Base-by-base conservation (phyloP, 2,888 invertebrate genomes). In the Entomobrya multifasciata region DNA sequence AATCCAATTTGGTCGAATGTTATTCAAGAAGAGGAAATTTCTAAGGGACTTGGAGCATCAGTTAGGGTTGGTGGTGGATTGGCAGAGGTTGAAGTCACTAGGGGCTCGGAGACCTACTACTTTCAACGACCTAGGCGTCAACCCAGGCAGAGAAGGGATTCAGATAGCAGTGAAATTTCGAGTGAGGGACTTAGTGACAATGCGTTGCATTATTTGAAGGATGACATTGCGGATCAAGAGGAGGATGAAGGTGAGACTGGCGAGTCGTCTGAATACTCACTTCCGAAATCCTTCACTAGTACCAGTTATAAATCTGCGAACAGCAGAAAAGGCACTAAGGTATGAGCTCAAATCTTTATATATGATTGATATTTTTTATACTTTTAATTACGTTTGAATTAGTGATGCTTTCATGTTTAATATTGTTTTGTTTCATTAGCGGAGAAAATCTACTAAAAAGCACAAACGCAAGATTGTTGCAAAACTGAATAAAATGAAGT, bases 111-210 rank as follows among this genome's bases (percentile, higher is more conserved):
- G 62, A 82, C 87, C 0, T 90, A 83, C 62, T 67, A 41, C 80
- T 82, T 60, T 36, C 36, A 87, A 17, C 49, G 85, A 15, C 57
- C 86, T 4, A 11, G 17, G 25, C 44, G 79, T 5, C 60, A 62
- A 41, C 82, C 25, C 11, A 27, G 60, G 57, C 65, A 17, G 44
- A 77, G 70, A 60, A 36, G 72, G 22, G 70, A 27, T 4, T 86
- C 88, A 1, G 90, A 89, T 22, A 89, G 89, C 25, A 90, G 89
- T 62, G 84, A 84, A 17, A 60, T 90, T 49, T 89, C 89, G 0
- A 89, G 89, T 79, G 88, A 30, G 25, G 88, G 89, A 11, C 74
- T 90, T 0, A 88, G 82, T 36, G 90, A 90, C 52, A 74, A 88
- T 78, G 76, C 87, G 2, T 49, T 89, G 22, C 55, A 88, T 22